Conservation (phyloP, 2,113 vertebrate species). For the Rhynchomys soricoides region DNA sequence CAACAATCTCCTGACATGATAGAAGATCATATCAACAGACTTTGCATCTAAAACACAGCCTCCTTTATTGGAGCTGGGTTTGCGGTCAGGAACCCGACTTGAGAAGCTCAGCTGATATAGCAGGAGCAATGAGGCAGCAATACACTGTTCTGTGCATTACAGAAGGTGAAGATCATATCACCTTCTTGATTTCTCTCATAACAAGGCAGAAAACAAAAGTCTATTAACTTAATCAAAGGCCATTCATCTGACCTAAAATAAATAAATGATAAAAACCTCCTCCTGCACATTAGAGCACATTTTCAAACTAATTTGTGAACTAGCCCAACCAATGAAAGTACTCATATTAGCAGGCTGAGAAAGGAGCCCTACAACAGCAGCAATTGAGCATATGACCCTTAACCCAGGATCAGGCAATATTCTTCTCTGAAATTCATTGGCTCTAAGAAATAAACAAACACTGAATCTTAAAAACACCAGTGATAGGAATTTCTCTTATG, state of each 20-base stretch:
- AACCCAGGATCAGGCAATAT: not conserved
- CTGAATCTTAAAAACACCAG: not conserved
- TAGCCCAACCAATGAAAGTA: not conserved
- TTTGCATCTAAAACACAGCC: not conserved
- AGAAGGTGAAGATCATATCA: not conserved
- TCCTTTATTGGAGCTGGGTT: not conserved
- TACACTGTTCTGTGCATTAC: not conserved
- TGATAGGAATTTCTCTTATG: not conserved
- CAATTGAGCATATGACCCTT: not conserved
- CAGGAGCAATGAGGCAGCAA: not conserved
- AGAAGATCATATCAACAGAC: not conserved
- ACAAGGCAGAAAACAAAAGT: not conserved
- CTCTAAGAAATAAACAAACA: not conserved
- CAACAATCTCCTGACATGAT: not conserved
- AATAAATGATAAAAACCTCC: not conserved
- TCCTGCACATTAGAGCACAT: not conserved
- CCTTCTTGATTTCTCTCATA: not conserved
- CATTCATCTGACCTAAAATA: not conserved
- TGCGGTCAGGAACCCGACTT: not conserved
- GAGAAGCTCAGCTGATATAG: not conserved
- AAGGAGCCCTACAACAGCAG: not conserved
- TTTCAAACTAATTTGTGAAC: conserved; percentile 23
- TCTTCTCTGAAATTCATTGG: not conserved
- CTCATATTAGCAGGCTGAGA: not conserved
- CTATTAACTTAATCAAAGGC: not conserved